phyloP scores from a whole-genome alignment of 1,140 invertebrate genomes.

The Ceratina calcarata region DNA sequence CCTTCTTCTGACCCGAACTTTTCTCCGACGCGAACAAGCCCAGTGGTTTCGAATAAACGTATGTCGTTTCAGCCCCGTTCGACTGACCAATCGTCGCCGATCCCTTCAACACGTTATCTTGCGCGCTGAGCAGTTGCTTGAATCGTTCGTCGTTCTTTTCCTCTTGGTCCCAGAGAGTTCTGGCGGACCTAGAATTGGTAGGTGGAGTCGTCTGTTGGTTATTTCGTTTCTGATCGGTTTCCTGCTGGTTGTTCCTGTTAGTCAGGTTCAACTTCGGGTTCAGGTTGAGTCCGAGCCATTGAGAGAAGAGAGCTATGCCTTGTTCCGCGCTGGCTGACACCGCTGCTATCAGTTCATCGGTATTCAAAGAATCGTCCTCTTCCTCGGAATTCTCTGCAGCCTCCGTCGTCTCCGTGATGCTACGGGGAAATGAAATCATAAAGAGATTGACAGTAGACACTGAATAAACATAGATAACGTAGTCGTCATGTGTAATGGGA shows the following conservation, averaged over 20 bases:
- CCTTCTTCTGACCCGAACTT: conserved; percentile 26
- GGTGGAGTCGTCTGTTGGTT: conserved; percentile 28
- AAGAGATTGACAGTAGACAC: neutral
- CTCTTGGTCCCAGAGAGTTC: conserved; percentile 60
- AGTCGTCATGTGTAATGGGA: neutral
- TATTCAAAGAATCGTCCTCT: conserved; percentile 73
- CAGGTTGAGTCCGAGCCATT: conserved; percentile 77
- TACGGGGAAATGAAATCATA: conserved; percentile 8
- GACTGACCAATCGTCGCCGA: conserved; percentile 74
- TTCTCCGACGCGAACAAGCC: conserved; percentile 24
- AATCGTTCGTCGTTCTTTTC: conserved; percentile 77
- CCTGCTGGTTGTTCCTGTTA: conserved; percentile 44
- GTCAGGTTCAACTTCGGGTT: conserved; percentile 73
- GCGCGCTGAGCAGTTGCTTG: conserved; percentile 76
- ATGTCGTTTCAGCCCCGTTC: conserved; percentile 71
- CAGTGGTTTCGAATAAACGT: conserved; percentile 73
- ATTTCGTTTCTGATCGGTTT: conserved; percentile 22
- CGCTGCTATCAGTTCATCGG: conserved; percentile 79
- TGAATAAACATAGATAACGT: no score
- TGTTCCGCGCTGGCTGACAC: conserved; percentile 81
- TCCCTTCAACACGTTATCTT: conserved; percentile 76
- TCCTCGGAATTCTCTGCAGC: conserved; percentile 64
- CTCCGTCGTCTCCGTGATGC: conserved; percentile 63
- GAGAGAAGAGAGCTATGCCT: conserved; percentile 80
- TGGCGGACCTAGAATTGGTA: conserved; percentile 55